Evolutionary conservation across 2,113 vertebrate genomes (phyloP).

Genomic region (Pelmatolapia mariae): DNA sequence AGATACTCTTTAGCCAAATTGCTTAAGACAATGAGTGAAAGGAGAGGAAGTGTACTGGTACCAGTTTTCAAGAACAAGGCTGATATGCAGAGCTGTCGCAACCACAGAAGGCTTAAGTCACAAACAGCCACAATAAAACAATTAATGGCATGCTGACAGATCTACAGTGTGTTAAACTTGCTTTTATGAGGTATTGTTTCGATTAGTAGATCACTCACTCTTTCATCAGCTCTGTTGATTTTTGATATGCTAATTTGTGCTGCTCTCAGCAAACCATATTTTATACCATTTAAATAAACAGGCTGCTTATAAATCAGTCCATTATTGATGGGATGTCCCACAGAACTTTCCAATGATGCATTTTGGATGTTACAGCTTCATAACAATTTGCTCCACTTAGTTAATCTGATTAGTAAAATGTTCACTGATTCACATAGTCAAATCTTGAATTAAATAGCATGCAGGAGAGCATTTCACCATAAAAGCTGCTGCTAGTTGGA

Average conservation of each 20-base stretch:
- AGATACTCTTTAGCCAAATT: background rate
- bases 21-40: background rate
- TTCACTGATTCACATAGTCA: background rate
- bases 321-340: background rate
- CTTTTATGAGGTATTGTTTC: background rate
- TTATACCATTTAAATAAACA: background rate
- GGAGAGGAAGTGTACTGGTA: background rate
- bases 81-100: background rate
- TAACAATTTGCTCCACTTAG: background rate
- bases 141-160: background rate
- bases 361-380: background rate
- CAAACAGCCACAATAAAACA: background rate
- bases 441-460: background rate
- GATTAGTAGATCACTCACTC: background rate
- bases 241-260: background rate
- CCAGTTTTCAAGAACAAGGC: background rate
- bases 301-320: background rate
- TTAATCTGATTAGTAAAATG: background rate
- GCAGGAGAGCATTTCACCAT: background rate
- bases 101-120: background rate
- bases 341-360: background rate
- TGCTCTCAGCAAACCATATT: background rate
- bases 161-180: background rate
- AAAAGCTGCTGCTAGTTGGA: background rate
- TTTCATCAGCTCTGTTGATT: background rate